These are phyloP conservation scores for Muscina levida DNA, from an alignment of 2,888 invertebrate species.

Conservation along the genomic window DNA sequence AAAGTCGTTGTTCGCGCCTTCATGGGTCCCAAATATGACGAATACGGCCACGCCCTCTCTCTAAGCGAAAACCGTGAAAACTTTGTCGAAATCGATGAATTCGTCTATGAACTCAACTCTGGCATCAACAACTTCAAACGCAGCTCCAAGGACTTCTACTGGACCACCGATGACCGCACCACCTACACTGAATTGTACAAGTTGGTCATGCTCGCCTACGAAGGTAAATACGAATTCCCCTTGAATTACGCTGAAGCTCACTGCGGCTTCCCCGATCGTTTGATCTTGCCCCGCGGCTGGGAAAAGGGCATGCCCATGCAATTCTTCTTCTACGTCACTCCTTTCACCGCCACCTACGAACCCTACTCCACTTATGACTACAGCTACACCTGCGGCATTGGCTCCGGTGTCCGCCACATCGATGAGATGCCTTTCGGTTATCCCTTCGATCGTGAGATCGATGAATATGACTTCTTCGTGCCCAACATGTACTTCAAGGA, in stretches of 20 bases:
- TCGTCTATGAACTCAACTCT: constrained; percentile 82
- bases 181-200: constrained; percentile 79
- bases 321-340: constrained; percentile 82
- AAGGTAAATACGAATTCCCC: constrained; percentile 79
- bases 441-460: constrained; percentile 86
- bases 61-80: constrained; percentile 82
- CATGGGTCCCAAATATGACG: constrained; percentile 86
- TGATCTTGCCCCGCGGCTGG: constrained; percentile 84
- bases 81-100: constrained; percentile 84
- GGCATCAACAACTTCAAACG: constrained; percentile 79
- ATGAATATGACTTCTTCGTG: constrained; percentile 82
- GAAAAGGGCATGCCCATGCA: constrained; percentile 83
- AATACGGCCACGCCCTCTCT: constrained; percentile 79
- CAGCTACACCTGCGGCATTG: constrained; percentile 80
- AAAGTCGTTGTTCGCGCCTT: constrained; percentile 84
- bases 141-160: constrained; percentile 70
- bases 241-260: constrained; percentile 80
- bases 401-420: constrained; percentile 80
- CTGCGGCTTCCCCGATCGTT: constrained; percentile 83
- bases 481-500: constrained; percentile 84
- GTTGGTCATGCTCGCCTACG: constrained; percentile 79
- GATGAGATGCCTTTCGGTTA: constrained; percentile 85
- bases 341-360: constrained; percentile 75
- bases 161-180: constrained; percentile 82
- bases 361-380: constrained; percentile 79